Evolutionary conservation across 2,797 vertebrate genomes (phyloP).

Genomic region (Loriculus beryllinus): DNA sequence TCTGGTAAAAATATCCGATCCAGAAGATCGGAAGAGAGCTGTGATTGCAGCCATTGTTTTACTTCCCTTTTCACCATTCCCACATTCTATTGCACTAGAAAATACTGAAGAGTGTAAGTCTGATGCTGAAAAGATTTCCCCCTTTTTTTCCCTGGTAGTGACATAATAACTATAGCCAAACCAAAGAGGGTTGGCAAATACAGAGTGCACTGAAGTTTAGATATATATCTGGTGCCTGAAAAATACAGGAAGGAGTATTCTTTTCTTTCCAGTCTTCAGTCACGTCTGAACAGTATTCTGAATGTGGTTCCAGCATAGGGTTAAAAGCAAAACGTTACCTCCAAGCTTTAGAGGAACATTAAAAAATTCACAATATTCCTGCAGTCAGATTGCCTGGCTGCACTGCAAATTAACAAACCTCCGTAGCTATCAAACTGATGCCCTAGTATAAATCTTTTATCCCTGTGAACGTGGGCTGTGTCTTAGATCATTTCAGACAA

Average conservation of each 20-base stretch:
- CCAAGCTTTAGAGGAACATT: background rate
- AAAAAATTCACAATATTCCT: background rate
- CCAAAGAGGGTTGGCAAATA: background rate
- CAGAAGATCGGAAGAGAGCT: background rate
- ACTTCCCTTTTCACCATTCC: background rate
- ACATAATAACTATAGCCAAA: background rate
- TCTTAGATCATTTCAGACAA: slow-evolving; percentile 19
- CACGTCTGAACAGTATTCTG: background rate
- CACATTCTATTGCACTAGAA: background rate
- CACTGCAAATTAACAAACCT: background rate
- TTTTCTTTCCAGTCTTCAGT: slow-evolving; percentile 15
- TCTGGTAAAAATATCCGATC: background rate
- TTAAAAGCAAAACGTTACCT: background rate
- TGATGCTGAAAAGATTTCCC: background rate
- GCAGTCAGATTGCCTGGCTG: background rate
- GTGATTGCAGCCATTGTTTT: background rate
- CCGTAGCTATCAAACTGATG: background rate
- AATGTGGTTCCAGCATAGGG: background rate
- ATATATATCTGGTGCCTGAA: slow-evolving; percentile 16
- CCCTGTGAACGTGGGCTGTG: background rate
- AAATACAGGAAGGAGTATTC: slow-evolving; percentile 20
- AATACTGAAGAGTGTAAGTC: background rate
- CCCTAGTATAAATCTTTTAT: background rate
- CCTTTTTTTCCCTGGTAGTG: background rate
- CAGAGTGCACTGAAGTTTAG: background rate